Percentiles rank a stretch among this genome's conserved stretches.
These are phyloP conservation scores for Felis chaus DNA, from an alignment of 2,113 vertebrate genomes.

Conservation along the genomic window DNA sequence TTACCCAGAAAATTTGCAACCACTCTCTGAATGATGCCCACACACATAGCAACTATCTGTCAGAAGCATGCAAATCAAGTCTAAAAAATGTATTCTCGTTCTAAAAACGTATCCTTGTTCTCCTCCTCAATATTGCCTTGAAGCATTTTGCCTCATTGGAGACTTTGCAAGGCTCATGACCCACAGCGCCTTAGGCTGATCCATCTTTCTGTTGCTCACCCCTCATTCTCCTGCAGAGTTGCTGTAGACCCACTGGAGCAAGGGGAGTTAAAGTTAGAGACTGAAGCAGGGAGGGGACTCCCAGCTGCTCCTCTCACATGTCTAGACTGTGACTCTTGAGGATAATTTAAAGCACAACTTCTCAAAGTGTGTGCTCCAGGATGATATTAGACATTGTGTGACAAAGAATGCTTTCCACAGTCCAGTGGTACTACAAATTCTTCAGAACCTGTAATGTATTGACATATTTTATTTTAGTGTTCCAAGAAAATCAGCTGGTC, in stretches of 20 bases:
- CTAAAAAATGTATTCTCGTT: background rate
- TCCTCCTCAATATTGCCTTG: background rate
- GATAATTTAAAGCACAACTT: background rate
- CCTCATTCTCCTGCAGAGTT: background rate
- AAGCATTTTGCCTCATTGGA: background rate
- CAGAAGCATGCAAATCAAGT: background rate
- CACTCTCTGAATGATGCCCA: background rate
- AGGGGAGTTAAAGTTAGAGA: too few relatives aligned
- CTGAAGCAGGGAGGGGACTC: background rate
- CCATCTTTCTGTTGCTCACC: background rate
- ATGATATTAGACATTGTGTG: background rate
- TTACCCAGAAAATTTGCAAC: background rate
- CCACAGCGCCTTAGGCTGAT: fast-evolving
- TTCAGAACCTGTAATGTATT: background rate
- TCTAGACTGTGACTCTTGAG: background rate
- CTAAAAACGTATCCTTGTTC: background rate
- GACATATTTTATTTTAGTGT: background rate
- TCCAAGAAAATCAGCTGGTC: background rate
- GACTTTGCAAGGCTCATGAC: background rate
- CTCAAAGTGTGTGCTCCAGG: background rate
- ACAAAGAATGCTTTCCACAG: background rate
- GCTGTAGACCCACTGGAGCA: too few relatives aligned
- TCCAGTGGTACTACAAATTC: background rate
- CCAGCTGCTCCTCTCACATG: background rate
- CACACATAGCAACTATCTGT: background rate